Percentiles rank a stretch among this genome's conserved stretches.
These are phyloP conservation scores for Diplodus sargus DNA, from an alignment of 2,797 vertebrate species.

Conservation along the genomic window DNA sequence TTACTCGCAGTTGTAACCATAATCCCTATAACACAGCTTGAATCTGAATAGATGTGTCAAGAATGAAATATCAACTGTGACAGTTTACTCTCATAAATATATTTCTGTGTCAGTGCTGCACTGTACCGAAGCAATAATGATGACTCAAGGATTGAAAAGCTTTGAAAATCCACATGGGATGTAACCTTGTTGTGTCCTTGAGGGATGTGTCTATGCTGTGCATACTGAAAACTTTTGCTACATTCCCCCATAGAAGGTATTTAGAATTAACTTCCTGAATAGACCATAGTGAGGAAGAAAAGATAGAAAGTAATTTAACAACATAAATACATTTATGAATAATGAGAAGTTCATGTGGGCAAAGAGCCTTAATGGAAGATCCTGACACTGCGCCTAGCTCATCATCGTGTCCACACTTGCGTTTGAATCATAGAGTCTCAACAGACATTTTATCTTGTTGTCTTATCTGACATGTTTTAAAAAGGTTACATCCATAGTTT, in stretches of 20 bases:
- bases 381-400: conserved; percentile 9
- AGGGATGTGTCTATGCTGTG: conserved; percentile 16
- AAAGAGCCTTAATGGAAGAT: conserved; percentile 31
- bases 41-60: not conserved
- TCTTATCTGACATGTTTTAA: not conserved
- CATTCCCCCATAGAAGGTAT: conserved; percentile 5
- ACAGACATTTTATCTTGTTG: not conserved
- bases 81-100: conserved; percentile 11
- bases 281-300: conserved; percentile 6
- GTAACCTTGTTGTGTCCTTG: conserved; percentile 62
- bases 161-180: conserved; percentile 20
- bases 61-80: conserved; percentile 17
- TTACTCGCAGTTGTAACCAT: conserved; percentile 9
- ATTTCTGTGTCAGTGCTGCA: conserved; percentile 17
- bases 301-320: conserved; percentile 18
- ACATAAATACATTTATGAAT: conserved; percentile 45
- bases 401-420: not conserved
- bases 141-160: conserved; percentile 14
- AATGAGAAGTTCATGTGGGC: conserved; percentile 40
- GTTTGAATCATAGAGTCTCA: conserved; percentile 30
- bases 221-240: conserved; percentile 11
- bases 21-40: not conserved
- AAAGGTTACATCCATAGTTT: not conserved
- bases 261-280: conserved; percentile 26
- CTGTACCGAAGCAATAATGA: not conserved